phyloP scores from a whole-genome alignment of 2,797 vertebrate genomes.

The Melopsittacus undulatus region DNA sequence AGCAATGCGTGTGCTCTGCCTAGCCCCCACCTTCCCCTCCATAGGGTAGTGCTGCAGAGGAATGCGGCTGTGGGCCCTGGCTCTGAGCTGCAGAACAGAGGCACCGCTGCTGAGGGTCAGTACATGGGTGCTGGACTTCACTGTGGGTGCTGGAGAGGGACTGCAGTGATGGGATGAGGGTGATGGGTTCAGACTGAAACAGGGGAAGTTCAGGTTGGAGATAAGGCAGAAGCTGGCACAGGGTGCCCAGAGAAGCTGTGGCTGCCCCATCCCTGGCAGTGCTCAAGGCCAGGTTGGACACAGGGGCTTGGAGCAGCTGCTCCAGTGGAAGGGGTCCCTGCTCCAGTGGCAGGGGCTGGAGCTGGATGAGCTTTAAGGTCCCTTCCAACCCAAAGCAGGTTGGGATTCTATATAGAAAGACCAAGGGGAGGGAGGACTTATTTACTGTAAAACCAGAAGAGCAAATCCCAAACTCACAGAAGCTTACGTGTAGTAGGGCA shows the following conservation, averaged over 20 bases:
- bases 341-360: neutral
- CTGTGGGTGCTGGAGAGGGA: neutral
- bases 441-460: neutral
- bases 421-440: neutral
- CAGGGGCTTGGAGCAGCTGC: too few relatives aligned
- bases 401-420: neutral
- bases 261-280: too few relatives aligned
- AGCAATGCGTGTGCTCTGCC: neutral
- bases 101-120: neutral
- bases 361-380: neutral
- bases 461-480: neutral
- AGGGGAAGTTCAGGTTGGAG: too few relatives aligned
- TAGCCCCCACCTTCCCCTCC: neutral
- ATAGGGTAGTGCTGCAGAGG: neutral
- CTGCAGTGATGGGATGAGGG: too few relatives aligned
- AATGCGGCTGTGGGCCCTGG: too few relatives aligned
- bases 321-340: too few relatives aligned
- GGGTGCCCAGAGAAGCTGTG: too few relatives aligned
- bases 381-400: neutral
- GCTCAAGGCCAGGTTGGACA: too few relatives aligned
- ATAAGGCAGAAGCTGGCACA: too few relatives aligned
- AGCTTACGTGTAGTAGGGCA: neutral
- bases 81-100: neutral
- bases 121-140: rapidly evolving
- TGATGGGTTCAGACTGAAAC: too few relatives aligned